These are phyloP conservation scores for Drosophila sordidula DNA, from an alignment of 2,888 invertebrate genomes.

Conservation along the genomic window DNA sequence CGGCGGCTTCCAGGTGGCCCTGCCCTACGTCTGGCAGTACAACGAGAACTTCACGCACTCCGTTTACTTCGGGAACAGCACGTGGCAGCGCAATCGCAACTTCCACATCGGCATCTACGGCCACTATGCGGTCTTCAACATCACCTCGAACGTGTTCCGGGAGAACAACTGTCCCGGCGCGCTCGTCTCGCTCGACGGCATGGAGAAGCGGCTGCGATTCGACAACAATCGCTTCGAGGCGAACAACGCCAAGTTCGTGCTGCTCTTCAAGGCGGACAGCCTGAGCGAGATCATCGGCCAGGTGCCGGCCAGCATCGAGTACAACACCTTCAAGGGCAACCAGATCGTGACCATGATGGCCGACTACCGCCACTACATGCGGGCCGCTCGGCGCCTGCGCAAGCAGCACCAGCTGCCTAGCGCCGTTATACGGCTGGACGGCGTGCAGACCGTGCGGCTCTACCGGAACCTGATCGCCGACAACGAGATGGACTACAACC, in stretches of 20 bases:
- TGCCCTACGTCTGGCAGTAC: constrained; percentile 98
- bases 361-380: constrained; percentile 59
- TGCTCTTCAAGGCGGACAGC: constrained; percentile 95
- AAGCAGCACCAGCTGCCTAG: constrained; percentile 86
- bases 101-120: constrained; percentile 95
- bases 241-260: constrained; percentile 93
- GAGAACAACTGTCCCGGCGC: constrained; percentile 94
- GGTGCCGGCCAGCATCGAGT: constrained; percentile 91
- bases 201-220: constrained; percentile 97
- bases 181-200: constrained; percentile 93
- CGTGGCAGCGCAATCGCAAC: constrained; percentile 93
- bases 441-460: constrained; percentile 96
- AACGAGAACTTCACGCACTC: constrained; percentile 97
- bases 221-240: constrained; percentile 91
- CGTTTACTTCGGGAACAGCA: constrained; percentile 93
- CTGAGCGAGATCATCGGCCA: constrained; percentile 96
- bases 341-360: constrained; percentile 84
- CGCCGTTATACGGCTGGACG: constrained; percentile 95
- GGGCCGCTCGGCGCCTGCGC: constrained; percentile 55
- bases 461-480: constrained; percentile 95
- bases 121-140: constrained; percentile 95
- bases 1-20: constrained; percentile 93
- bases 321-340: constrained; percentile 92
- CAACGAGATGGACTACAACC: constrained; percentile 93
- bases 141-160: constrained; percentile 93